A percentile compares a stretch with the other conserved stretches of the same genome.
Evolutionary conservation across 2,797 vertebrate genomes (phyloP).

Genomic region (Lycodopsis pacificus): DNA sequence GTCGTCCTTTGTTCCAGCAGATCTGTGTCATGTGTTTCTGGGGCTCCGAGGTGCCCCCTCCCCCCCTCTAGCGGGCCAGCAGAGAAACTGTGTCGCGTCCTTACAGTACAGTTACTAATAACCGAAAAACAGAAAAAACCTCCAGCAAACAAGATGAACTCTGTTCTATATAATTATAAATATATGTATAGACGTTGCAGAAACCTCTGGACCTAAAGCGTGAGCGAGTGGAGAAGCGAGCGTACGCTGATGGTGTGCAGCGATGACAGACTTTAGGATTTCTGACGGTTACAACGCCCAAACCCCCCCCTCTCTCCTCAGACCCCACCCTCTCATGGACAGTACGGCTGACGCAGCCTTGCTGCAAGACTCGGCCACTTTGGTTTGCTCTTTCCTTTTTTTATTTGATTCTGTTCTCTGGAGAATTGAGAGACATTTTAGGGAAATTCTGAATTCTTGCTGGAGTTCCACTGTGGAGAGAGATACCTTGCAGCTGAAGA

Average conservation of each 20-base stretch:
- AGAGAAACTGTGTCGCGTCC: constrained; percentile 73
- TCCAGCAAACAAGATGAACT: constrained; percentile 78
- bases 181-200: constrained; percentile 84
- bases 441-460: constrained; percentile 63
- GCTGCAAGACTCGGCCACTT: constrained; percentile 63
- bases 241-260: constrained; percentile 55
- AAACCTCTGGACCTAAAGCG: constrained; percentile 77
- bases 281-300: constrained; percentile 59
- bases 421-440: constrained; percentile 74
- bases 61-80: constrained; percentile 45
- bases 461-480: constrained; percentile 73
- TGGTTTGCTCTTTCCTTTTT: constrained; percentile 57
- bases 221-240: constrained; percentile 50
- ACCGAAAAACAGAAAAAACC: constrained; percentile 75
- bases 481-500: constrained; percentile 63
- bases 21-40: constrained; percentile 79
- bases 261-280: constrained; percentile 68
- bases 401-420: constrained; percentile 61
- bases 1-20: constrained; percentile 78
- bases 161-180: constrained; percentile 83
- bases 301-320: neutral
- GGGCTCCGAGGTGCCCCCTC: constrained; percentile 59
- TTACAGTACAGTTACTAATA: constrained; percentile 77
- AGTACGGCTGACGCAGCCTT: constrained; percentile 55
- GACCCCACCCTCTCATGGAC: constrained; percentile 51